Base-by-base conservation (phyloP, 30 jellyfish, hydroid and myxozoan genomes). In the Turritopsis dohrnii region DNA sequence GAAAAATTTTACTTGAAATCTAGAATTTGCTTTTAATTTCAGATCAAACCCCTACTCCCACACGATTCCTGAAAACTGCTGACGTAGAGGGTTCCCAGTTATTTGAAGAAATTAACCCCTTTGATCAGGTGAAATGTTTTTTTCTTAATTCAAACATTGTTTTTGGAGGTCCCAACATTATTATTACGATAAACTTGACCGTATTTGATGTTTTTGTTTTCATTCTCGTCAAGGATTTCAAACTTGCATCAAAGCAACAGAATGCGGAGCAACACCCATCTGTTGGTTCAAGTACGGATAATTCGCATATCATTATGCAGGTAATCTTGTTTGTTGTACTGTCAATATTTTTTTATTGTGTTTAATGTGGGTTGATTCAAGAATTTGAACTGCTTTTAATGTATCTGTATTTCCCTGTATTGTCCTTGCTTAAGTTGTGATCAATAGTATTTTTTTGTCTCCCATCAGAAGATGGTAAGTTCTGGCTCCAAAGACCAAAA, bases 11-110 rank as follows among this genome's bases (percentile, higher is more conserved):
- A n/a, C n/a, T n/a, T n/a, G n/a, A n/a, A n/a, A n/a, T n/a, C n/a
- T n/a, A n/a, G n/a, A n/a, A n/a, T n/a, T n/a, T 79, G 21, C 1
- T 4, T 71, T 5, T 74, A 0, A 28, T 71, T 76, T 8, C 24
- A 92, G 97, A 92, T 77, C 97, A 92, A 76, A 92, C 97, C 18
- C 97, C 97, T 20, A 92, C 97, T 52, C 97, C 97, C 72, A 87
- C 97, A 28, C 79, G 97, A 69, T 92, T 92, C 82, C 73, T 87
- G 27, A 86, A 89, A 87, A 88, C 92, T 66, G 84, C 95, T 71
- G 83, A 89, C 21, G 97, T 71, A 71, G 96, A 86, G 22, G 96
- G 91, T 22, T 89, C 88, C 1, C 94, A 80, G 21, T 76, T 90
- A 21, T 90, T 90, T 86, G 96, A 84, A 74, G 97, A 87, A 9